Conservation (phyloP, 2,797 vertebrate genomes). For the Craterocephalus amniculus region DNA sequence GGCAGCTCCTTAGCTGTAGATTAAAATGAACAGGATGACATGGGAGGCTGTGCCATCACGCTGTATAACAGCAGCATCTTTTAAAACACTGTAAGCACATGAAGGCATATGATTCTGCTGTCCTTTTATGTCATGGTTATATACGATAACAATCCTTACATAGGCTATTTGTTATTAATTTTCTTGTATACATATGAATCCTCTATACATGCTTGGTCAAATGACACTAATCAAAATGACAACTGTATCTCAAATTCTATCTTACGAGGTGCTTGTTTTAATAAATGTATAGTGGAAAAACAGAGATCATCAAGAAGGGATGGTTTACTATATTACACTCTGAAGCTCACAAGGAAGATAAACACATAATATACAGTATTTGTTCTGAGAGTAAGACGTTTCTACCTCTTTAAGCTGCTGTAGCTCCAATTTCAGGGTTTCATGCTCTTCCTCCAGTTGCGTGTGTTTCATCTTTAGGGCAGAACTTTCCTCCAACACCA, state of each 20-base stretch:
- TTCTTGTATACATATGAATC: neutral
- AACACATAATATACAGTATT: neutral
- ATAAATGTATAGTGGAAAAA: neutral
- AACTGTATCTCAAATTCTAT: neutral
- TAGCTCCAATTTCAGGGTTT: slow-evolving; percentile 82
- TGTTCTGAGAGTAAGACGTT: neutral
- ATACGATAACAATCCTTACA: neutral
- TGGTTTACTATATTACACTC: neutral
- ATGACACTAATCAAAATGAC: neutral
- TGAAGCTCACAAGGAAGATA: neutral
- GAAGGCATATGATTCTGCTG: neutral
- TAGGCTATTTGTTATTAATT: too few relatives aligned
- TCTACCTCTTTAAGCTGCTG: slow-evolving; percentile 86
- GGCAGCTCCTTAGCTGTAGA: slow-evolving; percentile 10
- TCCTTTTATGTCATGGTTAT: neutral
- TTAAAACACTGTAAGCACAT: neutral
- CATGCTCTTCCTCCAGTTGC: slow-evolving; percentile 87
- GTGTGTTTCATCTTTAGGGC: slow-evolving; percentile 81
- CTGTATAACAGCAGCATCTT: slow-evolving; percentile 1
- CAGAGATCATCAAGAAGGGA: neutral
- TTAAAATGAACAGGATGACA: slow-evolving; percentile 16
- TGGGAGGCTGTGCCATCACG: neutral
- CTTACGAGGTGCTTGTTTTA: neutral
- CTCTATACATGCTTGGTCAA: neutral
- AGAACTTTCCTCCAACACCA: slow-evolving; percentile 87